Percentiles rank a stretch among this genome's conserved stretches.
These are phyloP conservation scores for Peromyscus leucopus DNA, from an alignment of 2,113 vertebrate species.

Conservation along the genomic window DNA sequence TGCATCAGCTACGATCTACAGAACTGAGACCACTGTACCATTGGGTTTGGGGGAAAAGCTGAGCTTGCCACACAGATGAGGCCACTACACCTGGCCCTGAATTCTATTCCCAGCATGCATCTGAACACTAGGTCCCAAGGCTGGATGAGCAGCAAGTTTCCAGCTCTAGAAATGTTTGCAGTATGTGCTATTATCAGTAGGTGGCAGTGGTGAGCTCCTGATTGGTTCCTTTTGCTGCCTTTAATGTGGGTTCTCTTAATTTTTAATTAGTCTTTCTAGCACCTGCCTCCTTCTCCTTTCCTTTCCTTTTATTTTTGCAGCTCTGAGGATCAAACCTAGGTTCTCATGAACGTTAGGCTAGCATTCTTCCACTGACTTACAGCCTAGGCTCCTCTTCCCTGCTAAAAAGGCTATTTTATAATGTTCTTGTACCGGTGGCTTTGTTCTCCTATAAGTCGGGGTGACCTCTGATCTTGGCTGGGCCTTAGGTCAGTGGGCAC, in stretches of 20 bases:
- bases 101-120: not conserved
- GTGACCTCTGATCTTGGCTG: constrained; percentile 48
- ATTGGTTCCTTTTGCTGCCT: not conserved
- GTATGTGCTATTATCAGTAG: not conserved
- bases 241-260: constrained; percentile 14
- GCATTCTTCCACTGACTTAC: not conserved
- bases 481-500: not conserved
- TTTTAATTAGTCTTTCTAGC: constrained; percentile 60
- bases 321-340: not conserved
- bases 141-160: rapidly evolving
- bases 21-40: not conserved
- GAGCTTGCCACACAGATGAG: not conserved
- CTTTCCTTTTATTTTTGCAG: not conserved
- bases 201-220: not conserved
- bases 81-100: not conserved
- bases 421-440: constrained; percentile 76
- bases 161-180: not conserved
- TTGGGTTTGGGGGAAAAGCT: not conserved
- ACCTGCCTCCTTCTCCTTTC: not conserved
- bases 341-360: not conserved
- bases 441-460: constrained; percentile 64
- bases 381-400: not conserved
- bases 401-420: constrained; percentile 71
- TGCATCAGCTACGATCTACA: rapidly evolving
- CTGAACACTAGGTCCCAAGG: not conserved